Conservation (phyloP, 2,113 vertebrate genomes). For the Thinocorus orbignyianus region DNA sequence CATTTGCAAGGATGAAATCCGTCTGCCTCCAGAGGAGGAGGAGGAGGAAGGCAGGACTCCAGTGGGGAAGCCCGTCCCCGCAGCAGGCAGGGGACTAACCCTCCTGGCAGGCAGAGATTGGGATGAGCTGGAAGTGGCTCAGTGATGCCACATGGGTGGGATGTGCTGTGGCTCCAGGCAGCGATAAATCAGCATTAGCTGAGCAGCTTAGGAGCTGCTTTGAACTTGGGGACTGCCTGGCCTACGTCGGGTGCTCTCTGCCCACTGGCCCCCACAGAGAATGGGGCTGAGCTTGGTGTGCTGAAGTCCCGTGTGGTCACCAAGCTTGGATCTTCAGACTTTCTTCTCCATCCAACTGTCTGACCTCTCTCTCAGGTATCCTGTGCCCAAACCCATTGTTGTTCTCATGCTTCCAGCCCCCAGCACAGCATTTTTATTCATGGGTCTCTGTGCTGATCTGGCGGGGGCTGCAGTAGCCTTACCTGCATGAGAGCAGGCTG, state of each 20-base stretch:
- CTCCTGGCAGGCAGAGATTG: background rate
- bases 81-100: accelerated
- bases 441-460: accelerated
- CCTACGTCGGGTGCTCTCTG: background rate
- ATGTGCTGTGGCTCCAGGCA: background rate
- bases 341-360: background rate
- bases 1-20: background rate
- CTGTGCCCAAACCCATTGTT: background rate
- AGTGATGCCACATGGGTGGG: accelerated
- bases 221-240: background rate
- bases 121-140: background rate
- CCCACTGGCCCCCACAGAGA: accelerated
- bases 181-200: background rate
- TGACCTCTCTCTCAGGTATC: background rate
- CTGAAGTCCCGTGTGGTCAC: background rate
- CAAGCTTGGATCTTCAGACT: accelerated
- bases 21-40: background rate
- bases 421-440: background rate
- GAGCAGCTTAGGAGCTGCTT: background rate
- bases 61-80: accelerated
- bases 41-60: background rate
- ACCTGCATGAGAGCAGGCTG: background rate
- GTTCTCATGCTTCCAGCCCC: background rate
- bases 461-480: background rate
- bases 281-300: accelerated